phyloP scores from a whole-genome alignment of 1,140 invertebrate genomes.

The Choristoneura fumiferana region DNA sequence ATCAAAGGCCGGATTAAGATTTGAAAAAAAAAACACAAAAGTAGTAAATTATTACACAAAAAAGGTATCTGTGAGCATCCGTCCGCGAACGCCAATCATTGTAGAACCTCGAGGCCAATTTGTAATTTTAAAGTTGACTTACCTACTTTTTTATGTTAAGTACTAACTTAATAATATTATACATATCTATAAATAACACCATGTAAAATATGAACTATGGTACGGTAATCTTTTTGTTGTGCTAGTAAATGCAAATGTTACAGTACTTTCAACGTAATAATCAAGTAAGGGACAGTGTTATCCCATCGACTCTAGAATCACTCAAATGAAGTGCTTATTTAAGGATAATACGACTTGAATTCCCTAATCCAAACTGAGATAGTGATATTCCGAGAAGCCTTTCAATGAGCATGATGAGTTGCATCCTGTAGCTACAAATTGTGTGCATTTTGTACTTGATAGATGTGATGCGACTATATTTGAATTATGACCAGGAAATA shows the following conservation, averaged over 20 bases:
- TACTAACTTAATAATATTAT: too few relatives aligned
- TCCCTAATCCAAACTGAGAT: conserved; percentile 10
- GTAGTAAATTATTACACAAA: too few relatives aligned
- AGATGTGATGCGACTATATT: conserved; percentile 34
- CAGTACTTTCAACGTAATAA: not conserved
- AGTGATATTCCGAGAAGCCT: conserved; percentile 43
- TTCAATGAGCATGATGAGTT: conserved; percentile 56
- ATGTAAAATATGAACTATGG: too few relatives aligned
- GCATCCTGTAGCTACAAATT: conserved; percentile 44
- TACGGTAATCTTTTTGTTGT: too few relatives aligned
- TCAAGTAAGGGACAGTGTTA: conserved; percentile 5
- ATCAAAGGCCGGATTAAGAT: too few relatives aligned
- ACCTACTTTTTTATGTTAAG: not conserved
- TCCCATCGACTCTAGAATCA: not conserved
- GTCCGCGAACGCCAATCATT: too few relatives aligned
- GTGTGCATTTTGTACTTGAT: conserved; percentile 51
- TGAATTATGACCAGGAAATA: conserved; percentile 28
- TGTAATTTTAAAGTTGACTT: not conserved
- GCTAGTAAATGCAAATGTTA: too few relatives aligned
- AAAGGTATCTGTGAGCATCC: too few relatives aligned
- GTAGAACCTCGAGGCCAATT: too few relatives aligned
- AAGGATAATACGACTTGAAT: not conserved
- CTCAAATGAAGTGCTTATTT: not conserved
- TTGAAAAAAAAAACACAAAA: too few relatives aligned
- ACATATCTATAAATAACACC: too few relatives aligned